Conservation (phyloP, 2,888 invertebrate genomes). For the Argyresthia goedartella region DNA sequence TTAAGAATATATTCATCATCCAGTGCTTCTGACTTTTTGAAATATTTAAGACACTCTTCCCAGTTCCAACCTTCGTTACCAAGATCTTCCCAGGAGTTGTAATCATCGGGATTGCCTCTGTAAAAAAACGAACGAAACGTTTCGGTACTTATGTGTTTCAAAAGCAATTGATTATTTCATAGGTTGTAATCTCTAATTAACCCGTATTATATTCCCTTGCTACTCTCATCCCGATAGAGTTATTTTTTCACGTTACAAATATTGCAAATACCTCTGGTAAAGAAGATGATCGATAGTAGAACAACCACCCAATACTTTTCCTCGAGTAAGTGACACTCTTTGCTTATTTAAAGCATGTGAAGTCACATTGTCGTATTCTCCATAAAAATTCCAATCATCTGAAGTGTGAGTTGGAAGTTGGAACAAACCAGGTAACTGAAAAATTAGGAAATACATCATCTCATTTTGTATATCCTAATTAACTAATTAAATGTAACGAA, state of each 20-base stretch:
- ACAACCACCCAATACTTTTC: slow-evolving; percentile 12
- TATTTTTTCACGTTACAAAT: too few relatives aligned
- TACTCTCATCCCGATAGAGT: too few relatives aligned
- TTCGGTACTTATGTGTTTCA: too few relatives aligned
- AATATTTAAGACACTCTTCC: slow-evolving; percentile 4
- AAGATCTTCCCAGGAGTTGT: neutral
- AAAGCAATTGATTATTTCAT: too few relatives aligned
- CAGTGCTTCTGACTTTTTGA: slow-evolving; percentile 6
- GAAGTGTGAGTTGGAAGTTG: slow-evolving; percentile 4
- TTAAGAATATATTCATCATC: slow-evolving; percentile 1
- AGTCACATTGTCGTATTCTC: neutral
- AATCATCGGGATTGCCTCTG: slow-evolving; percentile 4
- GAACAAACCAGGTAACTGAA: slow-evolving; percentile 9
- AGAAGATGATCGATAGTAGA: slow-evolving; percentile 7
- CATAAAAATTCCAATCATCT: slow-evolving; percentile 10
- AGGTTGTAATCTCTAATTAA: too few relatives aligned
- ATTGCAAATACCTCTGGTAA: slow-evolving; percentile 9
- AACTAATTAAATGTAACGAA: too few relatives aligned
- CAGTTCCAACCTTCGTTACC: slow-evolving; percentile 6
- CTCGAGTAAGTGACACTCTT: slow-evolving; percentile 4
- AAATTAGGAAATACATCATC: neutral
- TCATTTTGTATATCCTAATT: too few relatives aligned
- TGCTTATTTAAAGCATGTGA: slow-evolving; percentile 5
- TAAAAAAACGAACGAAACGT: slow-evolving; percentile 2
- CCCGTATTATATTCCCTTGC: too few relatives aligned